phyloP scores from a whole-genome alignment of 2,888 invertebrate genomes.

The Dryococelus australis region DNA sequence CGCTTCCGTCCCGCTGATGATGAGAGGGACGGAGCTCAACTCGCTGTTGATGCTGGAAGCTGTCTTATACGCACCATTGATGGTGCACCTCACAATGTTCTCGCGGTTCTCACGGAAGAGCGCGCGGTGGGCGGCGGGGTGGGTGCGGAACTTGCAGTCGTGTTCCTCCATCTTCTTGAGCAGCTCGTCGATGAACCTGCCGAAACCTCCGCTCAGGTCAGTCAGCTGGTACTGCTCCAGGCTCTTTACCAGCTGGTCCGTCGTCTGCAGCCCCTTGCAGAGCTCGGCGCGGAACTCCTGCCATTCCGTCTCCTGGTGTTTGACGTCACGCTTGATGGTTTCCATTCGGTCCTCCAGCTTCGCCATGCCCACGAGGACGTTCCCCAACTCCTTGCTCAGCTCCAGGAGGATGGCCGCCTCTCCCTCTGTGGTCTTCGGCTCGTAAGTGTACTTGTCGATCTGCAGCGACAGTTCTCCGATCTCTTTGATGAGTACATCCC shows the following conservation, averaged over 20 bases:
- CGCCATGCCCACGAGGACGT: neutral
- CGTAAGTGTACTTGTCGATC: neutral
- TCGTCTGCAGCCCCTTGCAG: neutral
- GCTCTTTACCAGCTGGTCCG: neutral
- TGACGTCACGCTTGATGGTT: neutral
- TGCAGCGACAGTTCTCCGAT: neutral
- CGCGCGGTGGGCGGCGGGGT: neutral
- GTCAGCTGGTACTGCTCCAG: neutral
- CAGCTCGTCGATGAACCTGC: neutral
- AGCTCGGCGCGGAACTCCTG: neutral
- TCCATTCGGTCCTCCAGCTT: neutral
- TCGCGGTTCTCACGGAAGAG: neutral
- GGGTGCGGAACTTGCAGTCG: neutral
- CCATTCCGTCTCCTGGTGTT: neutral
- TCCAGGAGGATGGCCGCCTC: neutral
- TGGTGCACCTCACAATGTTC: neutral
- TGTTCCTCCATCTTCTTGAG: neutral
- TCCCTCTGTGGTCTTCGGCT: neutral
- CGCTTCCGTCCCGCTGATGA: neutral
- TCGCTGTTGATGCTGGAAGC: neutral
- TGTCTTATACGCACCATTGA: neutral
- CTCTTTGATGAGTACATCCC: no score
- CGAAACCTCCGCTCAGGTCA: neutral
- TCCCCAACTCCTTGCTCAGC: neutral
- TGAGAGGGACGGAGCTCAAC: neutral